phyloP scores from a whole-genome alignment of 2,113 vertebrate species.

The Ageneiosus marmoratus region DNA sequence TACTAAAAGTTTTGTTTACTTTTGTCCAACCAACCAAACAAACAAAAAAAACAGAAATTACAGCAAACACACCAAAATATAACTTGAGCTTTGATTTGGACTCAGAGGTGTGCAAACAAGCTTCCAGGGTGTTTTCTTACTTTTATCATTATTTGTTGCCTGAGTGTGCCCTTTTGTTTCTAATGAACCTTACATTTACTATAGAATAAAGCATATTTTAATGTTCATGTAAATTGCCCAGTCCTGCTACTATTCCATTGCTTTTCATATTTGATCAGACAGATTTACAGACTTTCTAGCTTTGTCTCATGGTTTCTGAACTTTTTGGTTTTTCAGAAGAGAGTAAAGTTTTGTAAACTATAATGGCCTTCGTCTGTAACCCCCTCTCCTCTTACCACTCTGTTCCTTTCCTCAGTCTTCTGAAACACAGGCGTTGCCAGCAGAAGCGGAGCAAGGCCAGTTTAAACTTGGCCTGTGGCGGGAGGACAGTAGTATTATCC shows the following conservation, averaged over 20 bases:
- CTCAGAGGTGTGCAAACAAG: not conserved
- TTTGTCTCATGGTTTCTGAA: not conserved
- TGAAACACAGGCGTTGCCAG: slow-evolving; percentile 46
- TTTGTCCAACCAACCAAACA: too few species aligned
- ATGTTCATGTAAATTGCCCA: not conserved
- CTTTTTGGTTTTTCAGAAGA: not conserved
- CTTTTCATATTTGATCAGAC: slow-evolving; percentile 15
- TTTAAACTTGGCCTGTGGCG: slow-evolving; percentile 54
- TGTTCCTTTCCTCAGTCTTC: slow-evolving; percentile 26
- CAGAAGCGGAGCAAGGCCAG: slow-evolving; percentile 47
- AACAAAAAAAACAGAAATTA: too few species aligned
- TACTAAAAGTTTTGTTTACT: not conserved
- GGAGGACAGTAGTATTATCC: slow-evolving; percentile 59
- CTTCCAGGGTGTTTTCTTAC: too few species aligned
- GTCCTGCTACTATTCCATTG: not conserved
- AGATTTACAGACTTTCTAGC: not conserved
- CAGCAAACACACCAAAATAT: not conserved
- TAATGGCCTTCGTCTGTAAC: slow-evolving; percentile 37
- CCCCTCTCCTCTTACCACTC: not conserved
- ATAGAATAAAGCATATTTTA: not conserved
- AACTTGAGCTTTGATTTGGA: not conserved
- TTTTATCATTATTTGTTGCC: not conserved
- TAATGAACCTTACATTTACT: not conserved
- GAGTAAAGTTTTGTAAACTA: slow-evolving; percentile 19
- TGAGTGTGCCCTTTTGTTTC: not conserved